Percentiles rank a stretch among this genome's conserved stretches.
These are phyloP conservation scores for Epinephelus awoara DNA, from an alignment of 2,797 vertebrate genomes.

Conservation along the genomic window DNA sequence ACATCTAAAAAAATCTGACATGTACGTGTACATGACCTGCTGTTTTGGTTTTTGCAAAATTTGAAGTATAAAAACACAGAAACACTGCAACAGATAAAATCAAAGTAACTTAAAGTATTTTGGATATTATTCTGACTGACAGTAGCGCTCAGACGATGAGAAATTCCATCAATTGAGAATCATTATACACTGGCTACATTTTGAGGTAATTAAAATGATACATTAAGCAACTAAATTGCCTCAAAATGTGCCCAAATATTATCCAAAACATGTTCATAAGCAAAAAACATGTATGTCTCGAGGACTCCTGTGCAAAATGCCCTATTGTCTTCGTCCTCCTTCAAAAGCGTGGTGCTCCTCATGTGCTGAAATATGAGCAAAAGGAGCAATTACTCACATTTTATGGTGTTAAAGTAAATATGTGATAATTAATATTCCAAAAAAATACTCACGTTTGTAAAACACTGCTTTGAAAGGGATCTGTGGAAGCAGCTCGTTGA, in stretches of 20 bases:
- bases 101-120: slow-evolving; percentile 46
- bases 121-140: slow-evolving; percentile 45
- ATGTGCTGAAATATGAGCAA: slow-evolving; percentile 87
- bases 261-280: slow-evolving; percentile 28
- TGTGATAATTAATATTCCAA: not conserved
- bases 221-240: slow-evolving; percentile 29
- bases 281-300: slow-evolving; percentile 26
- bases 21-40: slow-evolving; percentile 43
- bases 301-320: slow-evolving; percentile 71
- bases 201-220: slow-evolving; percentile 56
- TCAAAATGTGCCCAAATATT: slow-evolving; percentile 47
- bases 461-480: slow-evolving; percentile 95
- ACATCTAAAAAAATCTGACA: slow-evolving; percentile 50
- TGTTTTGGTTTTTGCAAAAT: slow-evolving; percentile 62
- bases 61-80: slow-evolving; percentile 72
- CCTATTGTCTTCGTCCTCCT: slow-evolving; percentile 91
- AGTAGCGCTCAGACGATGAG: slow-evolving; percentile 56
- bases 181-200: slow-evolving; percentile 38
- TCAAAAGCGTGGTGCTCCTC: slow-evolving; percentile 97
- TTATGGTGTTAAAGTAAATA: not conserved
- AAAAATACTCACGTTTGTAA: slow-evolving; percentile 94
- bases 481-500: slow-evolving; percentile 93
- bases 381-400: slow-evolving; percentile 18
- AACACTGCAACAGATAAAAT: slow-evolving; percentile 53
- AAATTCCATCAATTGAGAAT: slow-evolving; percentile 44